Evolutionary conservation across 2,113 vertebrate species (phyloP), one percentile per base, ranked within the genome.

Genomic region (Myotis yumanensis): DNA sequence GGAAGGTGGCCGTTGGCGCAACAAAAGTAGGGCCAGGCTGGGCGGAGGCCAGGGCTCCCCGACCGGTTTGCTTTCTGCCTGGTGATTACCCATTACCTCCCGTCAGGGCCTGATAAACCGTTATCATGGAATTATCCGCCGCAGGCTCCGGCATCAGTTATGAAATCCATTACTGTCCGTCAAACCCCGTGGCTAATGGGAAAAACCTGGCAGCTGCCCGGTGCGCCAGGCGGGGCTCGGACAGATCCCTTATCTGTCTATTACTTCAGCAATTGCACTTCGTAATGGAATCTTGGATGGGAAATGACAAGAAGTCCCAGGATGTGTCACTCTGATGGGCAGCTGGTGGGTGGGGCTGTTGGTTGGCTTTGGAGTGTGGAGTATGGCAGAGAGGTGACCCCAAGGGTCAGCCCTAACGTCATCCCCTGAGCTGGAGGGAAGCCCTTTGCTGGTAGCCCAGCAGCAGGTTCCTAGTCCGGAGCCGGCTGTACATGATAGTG

Each of bases 131-230:
- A 98, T 99, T 99, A 99, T 98, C 98, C 96, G 91, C 97, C 96
- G 25, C 97, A 98, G 98, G 97, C 98, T 98, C 98, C 98, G 93
- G 94, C 98, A 97, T 98, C 98, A 98, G 98, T 98, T 98, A 97
- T 98, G 98, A 98, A 99, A 99, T 98, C 98, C 98, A 98, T 99
- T 98, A 98, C 98, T 98, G 98, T 98, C 98, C 97, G 98, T 99
- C 99, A 98, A 91, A 96, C 94, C 40, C 93, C 97, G 89, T 89
- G 96, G 98, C 98, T 99, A 98, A 97, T 97, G 97, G 97, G 98
- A 97, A 92, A 96, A 96, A 40, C 77, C 48, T 32, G 15, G 95
- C 98, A 94, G 95, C 98, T 98, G 94, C 98, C 98, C 97, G 97
- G 98, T 98, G 96, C 85, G 86, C 98, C 98, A 97, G 97, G 97